A percentile compares a stretch with the other conserved stretches of the same genome.
phyloP scores from a whole-genome alignment of 2,888 invertebrate genomes.

The Linnaemya tessellans region DNA sequence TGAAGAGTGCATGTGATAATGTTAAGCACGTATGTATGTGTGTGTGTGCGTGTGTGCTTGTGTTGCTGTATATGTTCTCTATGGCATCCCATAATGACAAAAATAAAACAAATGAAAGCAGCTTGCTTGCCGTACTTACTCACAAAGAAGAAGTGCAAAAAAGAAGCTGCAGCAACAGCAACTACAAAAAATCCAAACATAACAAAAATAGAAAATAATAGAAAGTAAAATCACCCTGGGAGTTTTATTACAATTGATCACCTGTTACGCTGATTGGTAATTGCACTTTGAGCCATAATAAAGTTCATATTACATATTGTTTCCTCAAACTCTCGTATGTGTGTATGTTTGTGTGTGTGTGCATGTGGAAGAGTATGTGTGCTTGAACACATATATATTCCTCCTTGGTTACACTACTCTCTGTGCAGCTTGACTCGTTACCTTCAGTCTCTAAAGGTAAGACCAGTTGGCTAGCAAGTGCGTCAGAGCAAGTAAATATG shows the following conservation, averaged over 20 bases:
- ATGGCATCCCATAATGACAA: conserved; percentile 59
- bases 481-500: neutral
- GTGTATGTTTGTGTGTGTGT: neutral
- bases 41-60: neutral
- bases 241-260: conserved; percentile 76
- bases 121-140: conserved; percentile 25
- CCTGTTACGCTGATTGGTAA: conserved; percentile 76
- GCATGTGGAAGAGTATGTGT: too few relatives aligned
- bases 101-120: conserved; percentile 70
- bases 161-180: conserved; percentile 1
- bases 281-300: conserved; percentile 75
- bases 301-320: conserved; percentile 69
- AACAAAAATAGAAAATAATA: conserved; percentile 78
- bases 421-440: neutral
- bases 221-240: conserved; percentile 74
- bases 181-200: conserved; percentile 83
- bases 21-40: neutral
- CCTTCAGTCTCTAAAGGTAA: conserved; percentile 15
- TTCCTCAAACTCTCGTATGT: neutral
- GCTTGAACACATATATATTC: neutral
- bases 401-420: neutral
- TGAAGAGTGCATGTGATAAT: neutral
- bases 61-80: conserved; percentile 12
- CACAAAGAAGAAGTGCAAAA: conserved; percentile 26
- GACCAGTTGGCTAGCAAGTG: conserved; percentile 25